Base-by-base conservation (phyloP, 2,113 vertebrate species). In the Dinomys branickii region DNA sequence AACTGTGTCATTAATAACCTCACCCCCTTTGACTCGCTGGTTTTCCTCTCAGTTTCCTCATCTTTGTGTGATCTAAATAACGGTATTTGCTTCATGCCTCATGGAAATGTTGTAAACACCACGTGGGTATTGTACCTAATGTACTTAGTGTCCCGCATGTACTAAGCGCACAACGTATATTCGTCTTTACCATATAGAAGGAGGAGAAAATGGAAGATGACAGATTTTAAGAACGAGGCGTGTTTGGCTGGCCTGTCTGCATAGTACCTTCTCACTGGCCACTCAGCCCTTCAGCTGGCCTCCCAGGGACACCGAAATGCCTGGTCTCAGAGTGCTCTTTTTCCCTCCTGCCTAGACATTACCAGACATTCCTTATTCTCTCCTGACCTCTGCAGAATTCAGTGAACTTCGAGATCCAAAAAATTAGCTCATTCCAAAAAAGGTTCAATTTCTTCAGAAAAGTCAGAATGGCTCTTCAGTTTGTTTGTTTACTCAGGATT, bases 401-500 rank as follows among this genome's bases (percentile, higher is more conserved):
- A 95, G 81, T 94, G 90, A 97, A 95, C 92, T 92, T 88, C 73
- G 82, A 91, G 77, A 96, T 92, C 47, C 63, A 77, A 94, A 92
- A 92, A 69, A 38, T 69, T 58, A 92, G 61, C 63, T 95, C 83
- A 93, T 91, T 94, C 28, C 58, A 96, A 89, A 65, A 59, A 94
- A 94, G 61, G 78, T 85, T 92, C 67, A 78, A 56, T 94, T 91
- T 97, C 82, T 96, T 85, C 67, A 59, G 83, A 82, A 95, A 94
- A 97, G 96, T 2, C 87, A 67, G 93, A 96, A 87, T 71, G 67
- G 58, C 77, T 96, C 94, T 95, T 97, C 56, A 90, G 44, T 93
- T 97, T 97, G 95, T 97, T 97, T 97, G 96, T 98, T 96, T 97
- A 89, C 93, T 94, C 90, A 97, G 81, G 96, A 88, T 97, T 82